Percentiles rank a stretch among this genome's conserved stretches.
phyloP scores from a whole-genome alignment of 2,797 vertebrate genomes.

The Craterocephalus amniculus region DNA sequence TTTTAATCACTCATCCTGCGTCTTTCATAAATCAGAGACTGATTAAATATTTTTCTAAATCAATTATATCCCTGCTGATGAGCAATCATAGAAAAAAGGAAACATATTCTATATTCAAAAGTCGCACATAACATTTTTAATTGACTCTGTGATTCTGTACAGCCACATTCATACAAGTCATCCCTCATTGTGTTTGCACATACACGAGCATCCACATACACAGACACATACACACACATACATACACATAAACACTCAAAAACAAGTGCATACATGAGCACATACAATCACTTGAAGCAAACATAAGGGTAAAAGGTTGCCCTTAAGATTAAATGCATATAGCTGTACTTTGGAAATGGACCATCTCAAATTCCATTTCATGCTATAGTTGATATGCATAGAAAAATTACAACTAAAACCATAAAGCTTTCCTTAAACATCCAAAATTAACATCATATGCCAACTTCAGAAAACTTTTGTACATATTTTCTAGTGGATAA shows the following conservation, averaged over 20 bases:
- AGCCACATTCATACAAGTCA: constrained; percentile 42
- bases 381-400: constrained; percentile 83
- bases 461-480: constrained; percentile 70
- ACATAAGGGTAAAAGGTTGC: constrained; percentile 59
- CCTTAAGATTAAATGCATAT: constrained; percentile 76
- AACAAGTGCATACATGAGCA: constrained; percentile 57
- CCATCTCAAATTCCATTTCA: constrained; percentile 67
- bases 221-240: constrained; percentile 11
- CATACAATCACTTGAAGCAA: constrained; percentile 63
- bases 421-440: constrained; percentile 77
- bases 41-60: constrained; percentile 19
- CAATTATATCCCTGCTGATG: constrained; percentile 62
- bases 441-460: constrained; percentile 77
- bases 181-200: constrained; percentile 1
- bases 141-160: constrained; percentile 69
- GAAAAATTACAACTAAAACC: constrained; percentile 76
- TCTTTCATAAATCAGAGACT: neutral
- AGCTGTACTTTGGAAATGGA: constrained; percentile 73
- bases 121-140: constrained; percentile 62
- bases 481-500: constrained; percentile 71
- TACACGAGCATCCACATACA: neutral
- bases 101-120: constrained; percentile 53
- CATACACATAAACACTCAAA: constrained; percentile 33
- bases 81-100: constrained; percentile 65
- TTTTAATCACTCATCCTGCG: constrained; percentile 6